phyloP scores from a whole-genome alignment of 2,888 invertebrate genomes.

The Amblyteles armatorius region DNA sequence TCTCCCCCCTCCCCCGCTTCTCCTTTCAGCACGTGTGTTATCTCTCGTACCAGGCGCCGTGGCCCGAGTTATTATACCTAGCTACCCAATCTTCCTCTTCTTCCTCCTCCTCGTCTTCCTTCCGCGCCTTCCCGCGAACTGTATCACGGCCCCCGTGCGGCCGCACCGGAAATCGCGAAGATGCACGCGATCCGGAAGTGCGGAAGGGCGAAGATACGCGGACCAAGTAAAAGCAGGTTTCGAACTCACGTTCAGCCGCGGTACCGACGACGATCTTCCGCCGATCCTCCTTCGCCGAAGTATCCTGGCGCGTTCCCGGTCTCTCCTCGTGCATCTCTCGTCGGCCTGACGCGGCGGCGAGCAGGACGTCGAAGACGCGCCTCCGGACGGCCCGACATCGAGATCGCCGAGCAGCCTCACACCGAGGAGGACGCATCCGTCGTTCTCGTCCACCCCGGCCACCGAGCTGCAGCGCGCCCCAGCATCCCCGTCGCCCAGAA shows the following conservation, averaged over 20 bases:
- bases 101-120: conserved; percentile 44
- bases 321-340: conserved; percentile 80
- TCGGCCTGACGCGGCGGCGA: conserved; percentile 73
- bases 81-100: conserved; percentile 16
- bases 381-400: conserved; percentile 44
- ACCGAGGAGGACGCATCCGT: conserved; percentile 79
- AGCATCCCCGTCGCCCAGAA: conserved; percentile 19
- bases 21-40: conserved; percentile 42
- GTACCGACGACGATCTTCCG: conserved; percentile 84
- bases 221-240: background rate
- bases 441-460: conserved; percentile 75
- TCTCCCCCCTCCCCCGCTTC: background rate
- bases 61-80: conserved; percentile 22
- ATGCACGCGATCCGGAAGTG: conserved; percentile 38
- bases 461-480: conserved; percentile 66
- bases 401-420: conserved; percentile 75
- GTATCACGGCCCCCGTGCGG: background rate
- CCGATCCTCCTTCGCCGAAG: conserved; percentile 82
- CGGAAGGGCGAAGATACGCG: background rate
- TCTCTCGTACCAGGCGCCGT: conserved; percentile 62
- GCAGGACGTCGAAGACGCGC: background rate
- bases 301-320: conserved; percentile 82
- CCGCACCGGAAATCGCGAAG: conserved; percentile 35
- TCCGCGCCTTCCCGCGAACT: background rate
- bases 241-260: conserved; percentile 82